Base-by-base conservation (phyloP, 1,140 invertebrate genomes). In the Lasaia peninsularis region DNA sequence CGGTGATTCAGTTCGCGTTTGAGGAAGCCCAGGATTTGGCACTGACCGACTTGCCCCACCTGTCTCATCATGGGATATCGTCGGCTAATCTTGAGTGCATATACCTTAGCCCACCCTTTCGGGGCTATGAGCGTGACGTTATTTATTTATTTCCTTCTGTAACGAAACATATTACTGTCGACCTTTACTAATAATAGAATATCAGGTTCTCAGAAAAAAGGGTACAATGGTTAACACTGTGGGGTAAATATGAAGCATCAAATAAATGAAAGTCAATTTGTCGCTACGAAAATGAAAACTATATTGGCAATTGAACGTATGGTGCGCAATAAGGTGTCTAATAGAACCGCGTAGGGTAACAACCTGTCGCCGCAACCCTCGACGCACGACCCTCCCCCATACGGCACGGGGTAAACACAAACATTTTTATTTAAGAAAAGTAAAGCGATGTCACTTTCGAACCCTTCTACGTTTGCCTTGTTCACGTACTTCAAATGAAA, bases 211-310 rank as follows among this genome's bases (percentile, higher is more conserved):
- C 24, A 28, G 8, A 28, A 16, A 21, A 44, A 44, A 20, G 40
- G 3, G 18, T n/a, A 20, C 10, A 11, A 6, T 40, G 16, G 40
- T 10, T 18, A 11, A 0, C 11, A 44, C 14, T 20, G 35, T 14
- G 18, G 14, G 14, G 16, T 44, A 5, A 20, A 44, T 10, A 44
- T 20, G 8, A 44, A 20, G 0, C 18, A 20, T 20, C 16, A 16
- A 40, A 63, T 63, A 60, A 60, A 63, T 52, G 49, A 49, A 52
- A 59, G 12, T 48, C 32, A 53, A 64, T 56, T 59, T 56, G 48
- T 60, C 50, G 44, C 18, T 24, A 51, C 32, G 53, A 32, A 60
- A 64, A 64, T 64, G 60, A 64, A 60, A 64, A 56, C 50, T 55
- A 51, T 34, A 55, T 57, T 44, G 32, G 57, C 60, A 57, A 60